Evolutionary conservation across 1,140 invertebrate genomes (phyloP), one percentile per base, ranked within the genome.

Genomic region (Microplitis demolitor): DNA sequence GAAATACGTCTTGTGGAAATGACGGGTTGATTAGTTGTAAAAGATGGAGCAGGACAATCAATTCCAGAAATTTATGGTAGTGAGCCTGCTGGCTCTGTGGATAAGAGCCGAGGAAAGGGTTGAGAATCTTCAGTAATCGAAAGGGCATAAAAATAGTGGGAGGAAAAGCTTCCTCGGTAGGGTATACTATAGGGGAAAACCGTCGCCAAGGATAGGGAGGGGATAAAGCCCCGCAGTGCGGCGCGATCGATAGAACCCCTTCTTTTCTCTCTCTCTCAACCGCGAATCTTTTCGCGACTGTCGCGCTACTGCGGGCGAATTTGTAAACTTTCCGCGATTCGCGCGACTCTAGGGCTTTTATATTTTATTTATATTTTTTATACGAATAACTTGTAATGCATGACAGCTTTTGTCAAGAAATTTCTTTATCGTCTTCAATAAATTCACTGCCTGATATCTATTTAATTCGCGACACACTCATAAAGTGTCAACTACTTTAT

Each of bases 201-300:
- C 13, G 50, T 50, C 45, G 39, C 33, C n/a, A 4, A 5, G 11
- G 0, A 58, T 45, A 11, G 16, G 70, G 68, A 70, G 62, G 72
- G 84, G 83, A 83, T 82, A 85, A 87, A 87, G 86, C 86, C 86
- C 86, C 82, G 86, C 85, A 87, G 85, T 87, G 86, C 86, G 85
- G 83, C 85, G 84, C 83, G 86, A 81, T 87, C 86, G 85, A 86
- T 87, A 87, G 79, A 81, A 82, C 81, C 79, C 83, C 82, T 78
- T 76, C 39, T 45, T 45, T 45, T 45, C 39, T 72, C 76, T 53
- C 72, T 71, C 75, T 71, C 71, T 45, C 13, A 9, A 9, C 39
- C 24, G 37, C 34, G 63, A 54, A 24, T 53, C 51, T 24, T 50
- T 50, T 53, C 11, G 60, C 53, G 54, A 73, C 66, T 35, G 37